These are phyloP conservation scores for Aporophyla nigra DNA, from an alignment of 2,888 invertebrate species.

Conservation along the genomic window DNA sequence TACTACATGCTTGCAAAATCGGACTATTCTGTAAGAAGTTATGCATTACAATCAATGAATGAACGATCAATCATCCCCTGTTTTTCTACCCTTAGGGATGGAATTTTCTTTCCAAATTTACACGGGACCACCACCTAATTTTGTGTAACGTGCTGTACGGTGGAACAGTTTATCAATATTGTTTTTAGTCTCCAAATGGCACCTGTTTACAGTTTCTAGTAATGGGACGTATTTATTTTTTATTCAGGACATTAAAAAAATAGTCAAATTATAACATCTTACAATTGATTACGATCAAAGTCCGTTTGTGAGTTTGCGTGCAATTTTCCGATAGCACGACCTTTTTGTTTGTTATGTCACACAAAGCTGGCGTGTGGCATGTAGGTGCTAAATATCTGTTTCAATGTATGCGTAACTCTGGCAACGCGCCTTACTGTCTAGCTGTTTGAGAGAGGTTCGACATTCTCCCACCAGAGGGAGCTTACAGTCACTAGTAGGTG, in stretches of 20 bases:
- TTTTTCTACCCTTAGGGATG: too few species aligned
- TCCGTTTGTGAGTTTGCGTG: not conserved
- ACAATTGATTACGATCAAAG: not conserved
- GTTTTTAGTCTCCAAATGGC: too few species aligned
- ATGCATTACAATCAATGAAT: too few species aligned
- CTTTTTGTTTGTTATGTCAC: slow-evolving; percentile 37
- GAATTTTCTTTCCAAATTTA: too few species aligned
- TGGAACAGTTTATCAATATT: too few species aligned
- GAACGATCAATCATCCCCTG: too few species aligned
- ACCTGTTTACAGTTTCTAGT: too few species aligned
- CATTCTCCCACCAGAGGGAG: slow-evolving; percentile 18
- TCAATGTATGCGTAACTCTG: slow-evolving; percentile 44
- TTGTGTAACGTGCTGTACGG: too few species aligned
- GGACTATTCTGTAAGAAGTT: too few species aligned
- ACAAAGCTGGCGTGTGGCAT: slow-evolving; percentile 16
- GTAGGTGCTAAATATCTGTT: slow-evolving; percentile 46
- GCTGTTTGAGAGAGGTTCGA: slow-evolving; percentile 17
- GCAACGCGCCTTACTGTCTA: slow-evolving; percentile 50
- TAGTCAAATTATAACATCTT: not conserved
- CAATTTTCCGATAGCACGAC: slow-evolving; percentile 4
- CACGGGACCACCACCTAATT: too few species aligned
- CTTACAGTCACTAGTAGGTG: not conserved
- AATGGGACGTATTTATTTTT: not conserved
- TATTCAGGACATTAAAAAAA: not conserved
- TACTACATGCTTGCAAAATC: too few species aligned